Base-by-base conservation (phyloP, 2,113 vertebrate genomes). In the Calyptommatus sinebrachiatus region DNA sequence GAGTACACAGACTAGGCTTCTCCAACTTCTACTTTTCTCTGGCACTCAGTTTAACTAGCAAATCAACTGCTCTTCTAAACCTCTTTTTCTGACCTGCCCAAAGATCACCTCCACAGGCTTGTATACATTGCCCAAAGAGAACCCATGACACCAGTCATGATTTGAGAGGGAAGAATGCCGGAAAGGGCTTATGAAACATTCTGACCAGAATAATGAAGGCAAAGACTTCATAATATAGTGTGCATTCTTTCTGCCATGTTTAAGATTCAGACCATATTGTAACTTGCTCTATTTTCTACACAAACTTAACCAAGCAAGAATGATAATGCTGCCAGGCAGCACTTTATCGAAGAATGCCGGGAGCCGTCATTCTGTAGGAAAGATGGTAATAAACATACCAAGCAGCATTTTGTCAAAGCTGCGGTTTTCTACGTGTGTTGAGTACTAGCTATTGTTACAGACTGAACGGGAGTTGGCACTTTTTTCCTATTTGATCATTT, bases 401-500 rank as follows among this genome's bases (percentile, higher is more conserved):
- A 10, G 62, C 57, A 70, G 81, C 22, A 74, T 57, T 80, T 71
- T 71, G 63, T 67, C 79, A 78, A 1, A 79, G 24, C 20, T 11
- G 1, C 28, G 18, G 14, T 88, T 87, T 82, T 78, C 87, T 86
- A 82, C 73, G 50, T 71, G 8, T 31, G 88, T 81, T 89, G 81
- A 76, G 16, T 66, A 75, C 21, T 35, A 53, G 22, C 31, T 82
- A 87, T 88, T 88, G 75, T 86, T 90, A 70, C 65, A 31, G 72
- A 86, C 70, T 83, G 71, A 90, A 87, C 84, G 3, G 9, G 18
- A 85, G 28, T n/a, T 61, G 81, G 91, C 88, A 86, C 65, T 74
- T 41, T 5, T 5, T 5, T 5, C 35, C 35, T 5, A 86, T 90
- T 92, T 92, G 20, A 83, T 92, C 85, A 74, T 35, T 89, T 90